These are phyloP conservation scores for Macrostomum lignano DNA, from an alignment of 1,140 invertebrate genomes.

Conservation along the genomic window DNA sequence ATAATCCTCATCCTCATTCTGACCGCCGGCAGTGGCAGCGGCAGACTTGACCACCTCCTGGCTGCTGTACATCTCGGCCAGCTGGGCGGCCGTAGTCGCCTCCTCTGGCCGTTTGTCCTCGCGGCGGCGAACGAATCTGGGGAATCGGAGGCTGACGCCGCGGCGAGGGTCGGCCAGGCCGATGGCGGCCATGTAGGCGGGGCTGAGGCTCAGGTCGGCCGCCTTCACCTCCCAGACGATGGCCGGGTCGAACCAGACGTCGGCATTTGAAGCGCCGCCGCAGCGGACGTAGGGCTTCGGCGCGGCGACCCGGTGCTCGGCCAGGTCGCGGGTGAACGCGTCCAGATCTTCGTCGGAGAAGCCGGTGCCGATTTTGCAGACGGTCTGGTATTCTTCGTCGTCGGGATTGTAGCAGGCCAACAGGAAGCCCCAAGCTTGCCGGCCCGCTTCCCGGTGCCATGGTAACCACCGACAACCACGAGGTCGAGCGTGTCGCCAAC, in stretches of 20 bases:
- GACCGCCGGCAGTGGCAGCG: no score
- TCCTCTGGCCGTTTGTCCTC: constrained; percentile 76
- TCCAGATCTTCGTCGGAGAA: constrained; percentile 69
- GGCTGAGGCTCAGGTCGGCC: constrained; percentile 83
- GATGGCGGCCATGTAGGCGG: constrained; percentile 57
- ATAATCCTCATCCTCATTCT: no score
- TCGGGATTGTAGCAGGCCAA: constrained; percentile 78
- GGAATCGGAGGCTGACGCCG: constrained; percentile 81
- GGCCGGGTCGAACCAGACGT: constrained; percentile 72
- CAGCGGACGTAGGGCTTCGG: constrained; percentile 59
- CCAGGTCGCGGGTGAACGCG: constrained; percentile 42
- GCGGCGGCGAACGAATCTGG: constrained; percentile 59
- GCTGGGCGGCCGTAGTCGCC: constrained; percentile 48
- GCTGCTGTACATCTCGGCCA: constrained; percentile 47
- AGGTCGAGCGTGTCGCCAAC: constrained; percentile 68
- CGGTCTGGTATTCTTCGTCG: constrained; percentile 66
- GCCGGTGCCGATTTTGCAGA: constrained; percentile 80
- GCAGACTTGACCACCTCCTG: constrained; percentile 62
- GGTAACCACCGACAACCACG: constrained; percentile 76
- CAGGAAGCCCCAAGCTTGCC: constrained; percentile 72
- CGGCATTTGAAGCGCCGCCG: constrained; percentile 42
- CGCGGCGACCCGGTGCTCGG: constrained; percentile 40
- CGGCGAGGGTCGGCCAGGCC: constrained; percentile 65
- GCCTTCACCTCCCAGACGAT: constrained; percentile 95
- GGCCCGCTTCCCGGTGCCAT: constrained; percentile 68